Evolutionary conservation across 2,113 vertebrate species (phyloP).

Genomic region (Atlantisia rogersi): DNA sequence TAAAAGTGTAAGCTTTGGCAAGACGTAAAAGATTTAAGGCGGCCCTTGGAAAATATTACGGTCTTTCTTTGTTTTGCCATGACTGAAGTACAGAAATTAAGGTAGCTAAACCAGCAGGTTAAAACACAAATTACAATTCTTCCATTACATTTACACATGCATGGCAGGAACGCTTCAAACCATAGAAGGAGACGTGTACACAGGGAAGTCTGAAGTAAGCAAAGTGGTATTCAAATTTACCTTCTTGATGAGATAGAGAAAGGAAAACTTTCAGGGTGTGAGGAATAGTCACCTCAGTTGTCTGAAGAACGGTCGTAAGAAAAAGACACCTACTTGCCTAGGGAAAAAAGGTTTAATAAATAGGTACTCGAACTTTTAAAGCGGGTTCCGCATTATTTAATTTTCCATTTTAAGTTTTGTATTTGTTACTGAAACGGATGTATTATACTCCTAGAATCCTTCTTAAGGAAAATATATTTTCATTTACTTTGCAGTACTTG

Average conservation of each 20-base stretch:
- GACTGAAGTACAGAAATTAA: not conserved
- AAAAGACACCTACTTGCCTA: not conserved
- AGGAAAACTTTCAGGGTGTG: not conserved
- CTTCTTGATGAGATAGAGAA: not conserved
- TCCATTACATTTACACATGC: not conserved
- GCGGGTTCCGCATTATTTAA: not conserved
- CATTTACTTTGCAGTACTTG: not conserved
- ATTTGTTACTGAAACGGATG: not conserved
- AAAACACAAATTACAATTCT: not conserved
- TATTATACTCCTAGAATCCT: not conserved
- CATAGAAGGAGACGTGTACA: not conserved
- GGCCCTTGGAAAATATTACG: not conserved
- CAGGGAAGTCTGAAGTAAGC: not conserved
- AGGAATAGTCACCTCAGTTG: not conserved
- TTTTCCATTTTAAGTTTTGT: not conserved
- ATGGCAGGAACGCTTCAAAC: not conserved
- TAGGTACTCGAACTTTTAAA: not conserved
- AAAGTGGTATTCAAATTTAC: not conserved
- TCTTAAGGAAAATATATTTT: not conserved
- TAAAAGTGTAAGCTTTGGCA: not conserved
- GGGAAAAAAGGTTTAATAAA: not conserved
- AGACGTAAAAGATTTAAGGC: not conserved
- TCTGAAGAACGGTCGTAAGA: not conserved
- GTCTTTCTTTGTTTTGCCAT: not conserved
- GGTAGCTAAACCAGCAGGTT: not conserved